Base-by-base conservation (phyloP, 2,888 invertebrate genomes). In the Drosophila prostipennis region DNA sequence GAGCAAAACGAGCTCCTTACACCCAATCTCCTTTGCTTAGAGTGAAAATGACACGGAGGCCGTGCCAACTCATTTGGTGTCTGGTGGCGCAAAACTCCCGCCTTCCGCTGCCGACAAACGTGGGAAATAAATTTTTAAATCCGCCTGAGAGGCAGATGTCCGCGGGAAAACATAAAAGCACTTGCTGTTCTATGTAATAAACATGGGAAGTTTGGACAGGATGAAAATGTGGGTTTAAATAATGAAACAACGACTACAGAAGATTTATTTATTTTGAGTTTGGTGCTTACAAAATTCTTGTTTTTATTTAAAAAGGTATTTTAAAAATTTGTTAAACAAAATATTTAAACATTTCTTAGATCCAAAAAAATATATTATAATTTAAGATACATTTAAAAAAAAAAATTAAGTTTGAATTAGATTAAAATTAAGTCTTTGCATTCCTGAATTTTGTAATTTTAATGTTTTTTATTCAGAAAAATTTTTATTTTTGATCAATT, bases 11-110 rank as follows among this genome's bases (percentile, higher is more conserved):
- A 59, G n/a, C 32, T 39, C 10, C 13, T 14, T 45, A 39, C 54
- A 65, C 54, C 51, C n/a, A 46, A 32, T 39, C 8, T 51, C 37
- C 23, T 32, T 32, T 10, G 13, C 19, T 48, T 45, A 19, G 34
- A 16, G 13, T n/a, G 46, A 48, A 60, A 72, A 77, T 71, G 69
- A 77, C 79, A 76, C 64, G 45, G 39, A 29, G 59, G 58, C 69
- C 60, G 68, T 70, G 74, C 70, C 80, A 81, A 79, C 82, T 76
- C 78, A 80, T 80, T 80, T 74, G 78, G 73, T 67, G 83, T 73
- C 74, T 67, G 71, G 68, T 64, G 73, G 63, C 56, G 76, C 83
- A 59, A 74, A 76, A 74, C 76, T 68, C 13, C 48, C 29, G 29
- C 46, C 67, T 57, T 57, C 57, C 39, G 39, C n/a, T 69, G 57